A percentile compares a stretch with the other conserved stretches of the same genome.
Conservation (phyloP, 2,888 invertebrate genomes). For the Synanthedon myopaeformis region DNA sequence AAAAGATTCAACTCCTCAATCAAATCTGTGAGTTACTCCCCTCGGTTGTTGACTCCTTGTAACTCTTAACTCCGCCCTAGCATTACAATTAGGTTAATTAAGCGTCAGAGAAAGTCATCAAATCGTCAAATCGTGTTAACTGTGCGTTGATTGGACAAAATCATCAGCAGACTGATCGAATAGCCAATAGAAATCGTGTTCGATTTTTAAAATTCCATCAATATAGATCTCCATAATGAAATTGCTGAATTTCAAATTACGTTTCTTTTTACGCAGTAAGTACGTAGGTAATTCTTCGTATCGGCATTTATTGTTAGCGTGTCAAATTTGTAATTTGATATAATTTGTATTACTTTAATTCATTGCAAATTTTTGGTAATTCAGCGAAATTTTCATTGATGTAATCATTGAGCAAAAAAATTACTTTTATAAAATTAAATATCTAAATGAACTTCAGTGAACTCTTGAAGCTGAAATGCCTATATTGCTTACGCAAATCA, state of each 20-base stretch:
- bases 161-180: background rate
- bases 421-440: too few relatives aligned
- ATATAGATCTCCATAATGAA: too few relatives aligned
- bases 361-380: background rate
- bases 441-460: too few relatives aligned
- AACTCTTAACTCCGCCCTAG: background rate
- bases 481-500: too few relatives aligned
- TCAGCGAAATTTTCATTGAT: too few relatives aligned
- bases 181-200: too few relatives aligned
- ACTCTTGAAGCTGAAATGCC: too few relatives aligned
- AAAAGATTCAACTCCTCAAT: too few relatives aligned
- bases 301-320: background rate
- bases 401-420: too few relatives aligned
- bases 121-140: conserved; percentile 14
- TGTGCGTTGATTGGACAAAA: conserved; percentile 10
- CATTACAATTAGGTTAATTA: conserved; percentile 43
- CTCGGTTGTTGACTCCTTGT: background rate
- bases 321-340: background rate
- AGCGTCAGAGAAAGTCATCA: conserved; percentile 52
- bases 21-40: background rate
- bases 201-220: too few relatives aligned
- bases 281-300: background rate
- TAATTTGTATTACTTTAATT: background rate
- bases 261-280: too few relatives aligned
- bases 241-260: too few relatives aligned